Conservation (phyloP, 2,113 vertebrate genomes). For the Marmota flaviventris region DNA sequence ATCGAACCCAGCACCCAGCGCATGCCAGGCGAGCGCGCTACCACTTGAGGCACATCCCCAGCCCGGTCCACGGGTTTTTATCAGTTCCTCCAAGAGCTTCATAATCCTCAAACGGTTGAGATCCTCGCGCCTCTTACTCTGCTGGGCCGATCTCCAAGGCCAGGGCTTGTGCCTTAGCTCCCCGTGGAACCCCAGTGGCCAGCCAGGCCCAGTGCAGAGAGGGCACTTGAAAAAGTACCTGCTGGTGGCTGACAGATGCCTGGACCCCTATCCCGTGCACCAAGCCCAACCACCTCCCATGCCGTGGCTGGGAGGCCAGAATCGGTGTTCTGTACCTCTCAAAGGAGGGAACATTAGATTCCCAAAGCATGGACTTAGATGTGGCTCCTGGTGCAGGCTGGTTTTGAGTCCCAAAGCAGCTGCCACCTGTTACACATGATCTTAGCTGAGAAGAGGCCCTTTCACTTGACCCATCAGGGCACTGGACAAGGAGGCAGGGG, state of each 20-base stretch:
- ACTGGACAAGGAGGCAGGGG: background rate
- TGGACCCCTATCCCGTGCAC: fast-evolving
- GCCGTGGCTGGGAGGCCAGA: background rate
- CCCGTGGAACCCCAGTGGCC: background rate
- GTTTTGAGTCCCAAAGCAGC: background rate
- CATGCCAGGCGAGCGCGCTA: too few species aligned
- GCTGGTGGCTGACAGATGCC: background rate
- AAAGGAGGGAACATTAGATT: background rate
- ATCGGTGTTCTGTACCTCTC: background rate
- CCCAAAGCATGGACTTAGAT: background rate
- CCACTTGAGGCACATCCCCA: too few species aligned
- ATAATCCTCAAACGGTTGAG: background rate
- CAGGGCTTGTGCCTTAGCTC: background rate
- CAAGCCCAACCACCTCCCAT: background rate
- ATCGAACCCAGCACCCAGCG: too few species aligned
- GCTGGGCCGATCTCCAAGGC: background rate
- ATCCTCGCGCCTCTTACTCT: background rate
- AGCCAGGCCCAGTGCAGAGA: background rate
- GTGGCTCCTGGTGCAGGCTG: background rate
- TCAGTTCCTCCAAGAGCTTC: background rate
- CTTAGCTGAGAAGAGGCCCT: background rate
- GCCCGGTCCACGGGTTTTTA: background rate
- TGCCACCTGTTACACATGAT: background rate
- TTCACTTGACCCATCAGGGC: background rate
- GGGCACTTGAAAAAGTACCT: background rate